A percentile compares a stretch with the other conserved stretches of the same genome.
Evolutionary conservation across 2,888 invertebrate species (phyloP).

Genomic region (Rhagonycha fulva): DNA sequence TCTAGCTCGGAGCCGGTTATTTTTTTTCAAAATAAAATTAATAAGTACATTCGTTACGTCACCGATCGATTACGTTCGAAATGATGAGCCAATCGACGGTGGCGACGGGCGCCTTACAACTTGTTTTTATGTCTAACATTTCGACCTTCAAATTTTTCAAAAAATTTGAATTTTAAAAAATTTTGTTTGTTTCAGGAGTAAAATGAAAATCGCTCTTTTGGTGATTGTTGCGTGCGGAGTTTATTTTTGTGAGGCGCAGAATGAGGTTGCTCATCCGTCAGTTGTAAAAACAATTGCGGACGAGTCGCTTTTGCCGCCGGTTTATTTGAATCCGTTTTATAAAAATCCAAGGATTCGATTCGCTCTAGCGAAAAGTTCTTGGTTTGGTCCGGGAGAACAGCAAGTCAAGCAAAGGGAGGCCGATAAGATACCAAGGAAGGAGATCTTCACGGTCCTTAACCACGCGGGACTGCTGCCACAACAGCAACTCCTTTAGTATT

Average conservation of each 20-base stretch:
- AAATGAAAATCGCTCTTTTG: neutral
- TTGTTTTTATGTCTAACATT: neutral
- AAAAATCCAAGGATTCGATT: slow-evolving; percentile 62
- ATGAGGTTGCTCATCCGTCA: slow-evolving; percentile 57
- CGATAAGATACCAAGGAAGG: slow-evolving; percentile 63
- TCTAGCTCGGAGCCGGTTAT: slow-evolving; percentile 7
- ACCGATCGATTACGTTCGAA: neutral
- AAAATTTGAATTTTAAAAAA: neutral
- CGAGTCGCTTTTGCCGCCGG: slow-evolving; percentile 62
- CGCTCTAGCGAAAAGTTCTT: slow-evolving; percentile 61
- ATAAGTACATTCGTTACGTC: neutral
- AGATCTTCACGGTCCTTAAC: slow-evolving; percentile 67
- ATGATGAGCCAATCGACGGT: neutral
- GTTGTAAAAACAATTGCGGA: slow-evolving; percentile 62
- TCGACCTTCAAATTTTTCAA: neutral
- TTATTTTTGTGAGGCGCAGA: slow-evolving; percentile 12
- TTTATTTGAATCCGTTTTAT: slow-evolving; percentile 63
- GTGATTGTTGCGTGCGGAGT: neutral
- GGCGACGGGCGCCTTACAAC: neutral
- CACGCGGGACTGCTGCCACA: slow-evolving; percentile 64
- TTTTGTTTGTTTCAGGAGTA: neutral
- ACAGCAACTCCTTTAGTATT: slow-evolving; percentile 2
- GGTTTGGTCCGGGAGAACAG: slow-evolving; percentile 66
- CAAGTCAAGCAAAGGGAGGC: slow-evolving; percentile 64
- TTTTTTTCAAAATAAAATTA: slow-evolving; percentile 3